A percentile compares a stretch with the other conserved stretches of the same genome.
Conservation (phyloP, 2,888 invertebrate genomes). For the Venusia cambrica region DNA sequence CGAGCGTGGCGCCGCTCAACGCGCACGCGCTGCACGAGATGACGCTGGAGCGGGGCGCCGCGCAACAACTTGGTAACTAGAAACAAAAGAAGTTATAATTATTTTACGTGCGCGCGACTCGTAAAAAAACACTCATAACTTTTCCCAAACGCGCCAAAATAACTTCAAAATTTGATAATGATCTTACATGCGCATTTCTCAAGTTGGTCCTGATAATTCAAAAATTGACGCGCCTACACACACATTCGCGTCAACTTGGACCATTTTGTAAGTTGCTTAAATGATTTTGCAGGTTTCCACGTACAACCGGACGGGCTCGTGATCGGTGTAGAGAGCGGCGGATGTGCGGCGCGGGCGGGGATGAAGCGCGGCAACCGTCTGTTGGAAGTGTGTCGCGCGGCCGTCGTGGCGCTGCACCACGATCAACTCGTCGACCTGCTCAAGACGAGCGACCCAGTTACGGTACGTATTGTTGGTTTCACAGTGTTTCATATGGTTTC, state of each 20-base stretch:
- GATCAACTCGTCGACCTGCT: conserved; percentile 96
- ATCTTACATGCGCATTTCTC: no score
- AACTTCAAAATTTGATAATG: no score
- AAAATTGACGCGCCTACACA: no score
- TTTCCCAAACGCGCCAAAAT: no score
- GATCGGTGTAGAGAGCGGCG: conserved; percentile 90
- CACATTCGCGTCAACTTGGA: no score
- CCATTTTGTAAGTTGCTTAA: no score
- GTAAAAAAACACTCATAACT: no score
- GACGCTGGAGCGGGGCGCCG: conserved; percentile 88
- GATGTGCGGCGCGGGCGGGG: conserved; percentile 89
- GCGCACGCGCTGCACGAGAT: conserved; percentile 88
- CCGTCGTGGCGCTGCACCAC: conserved; percentile 93
- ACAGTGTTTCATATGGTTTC: no score
- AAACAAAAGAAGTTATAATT: neutral
- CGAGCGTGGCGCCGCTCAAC: conserved; percentile 87
- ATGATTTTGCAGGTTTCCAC: conserved; percentile 85
- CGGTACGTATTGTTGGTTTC: no score
- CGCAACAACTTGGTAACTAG: conserved; percentile 85
- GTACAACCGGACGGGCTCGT: conserved; percentile 97
- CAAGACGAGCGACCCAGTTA: conserved; percentile 93
- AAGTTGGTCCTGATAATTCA: no score
- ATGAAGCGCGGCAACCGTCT: conserved; percentile 93
- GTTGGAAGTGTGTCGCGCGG: conserved; percentile 95
- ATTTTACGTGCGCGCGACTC: neutral